Evolutionary conservation across 2,888 invertebrate genomes (phyloP).

Genomic region (Allolobophora icterica): DNA sequence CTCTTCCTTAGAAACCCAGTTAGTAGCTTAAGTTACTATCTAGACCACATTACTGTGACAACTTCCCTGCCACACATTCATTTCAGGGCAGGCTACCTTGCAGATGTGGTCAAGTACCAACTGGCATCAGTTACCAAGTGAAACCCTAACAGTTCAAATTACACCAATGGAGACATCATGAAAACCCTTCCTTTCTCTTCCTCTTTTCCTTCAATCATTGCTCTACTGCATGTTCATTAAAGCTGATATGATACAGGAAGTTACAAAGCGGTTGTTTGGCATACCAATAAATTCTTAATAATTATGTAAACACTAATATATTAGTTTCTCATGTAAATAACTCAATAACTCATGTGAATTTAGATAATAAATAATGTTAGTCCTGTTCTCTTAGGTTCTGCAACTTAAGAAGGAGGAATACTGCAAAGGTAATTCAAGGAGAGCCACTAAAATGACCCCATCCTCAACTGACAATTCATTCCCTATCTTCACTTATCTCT

Average conservation of each 20-base stretch:
- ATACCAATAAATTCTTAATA: neutral
- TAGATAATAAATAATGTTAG: neutral
- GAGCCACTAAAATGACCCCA: neutral
- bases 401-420: neutral
- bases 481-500: neutral
- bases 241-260: neutral
- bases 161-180: neutral
- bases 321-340: too few species aligned
- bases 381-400: neutral
- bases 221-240: neutral
- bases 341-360: neutral
- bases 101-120: neutral
- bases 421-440: slow-evolving; percentile 3
- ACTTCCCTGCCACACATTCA: neutral
- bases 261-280: neutral
- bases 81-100: too few species aligned
- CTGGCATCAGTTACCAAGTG: neutral
- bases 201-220: neutral
- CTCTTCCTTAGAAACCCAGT: neutral
- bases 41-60: neutral
- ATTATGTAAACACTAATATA: neutral
- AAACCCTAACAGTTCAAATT: neutral
- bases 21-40: neutral
- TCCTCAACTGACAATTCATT: too few species aligned
- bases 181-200: neutral